Evolutionary conservation across 2,888 invertebrate species (phyloP).

Genomic region (Alviniconcha strummeri): DNA sequence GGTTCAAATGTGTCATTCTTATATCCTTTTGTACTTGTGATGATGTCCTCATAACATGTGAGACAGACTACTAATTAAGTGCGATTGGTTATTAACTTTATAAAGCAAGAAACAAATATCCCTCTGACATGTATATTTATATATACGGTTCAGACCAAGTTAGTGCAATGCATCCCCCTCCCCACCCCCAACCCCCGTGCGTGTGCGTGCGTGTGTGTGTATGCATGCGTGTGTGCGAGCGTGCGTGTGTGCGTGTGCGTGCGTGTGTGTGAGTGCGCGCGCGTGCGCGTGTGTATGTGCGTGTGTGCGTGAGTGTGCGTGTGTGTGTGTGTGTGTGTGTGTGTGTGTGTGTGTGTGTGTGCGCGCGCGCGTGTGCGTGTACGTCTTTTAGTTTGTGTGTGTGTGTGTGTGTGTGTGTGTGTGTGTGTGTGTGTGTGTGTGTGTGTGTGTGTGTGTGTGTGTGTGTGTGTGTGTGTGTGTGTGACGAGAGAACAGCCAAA

Average conservation of each 20-base stretch:
- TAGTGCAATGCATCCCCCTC: too few relatives aligned
- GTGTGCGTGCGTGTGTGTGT: background rate
- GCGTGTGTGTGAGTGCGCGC: background rate
- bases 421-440: background rate
- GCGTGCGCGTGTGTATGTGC: background rate
- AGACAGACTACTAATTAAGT: too few relatives aligned
- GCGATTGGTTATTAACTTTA: too few relatives aligned
- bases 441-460: background rate
- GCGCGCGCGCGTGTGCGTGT: background rate
- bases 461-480: background rate
- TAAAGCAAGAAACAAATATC: too few relatives aligned
- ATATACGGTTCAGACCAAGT: too few relatives aligned
- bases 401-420: background rate
- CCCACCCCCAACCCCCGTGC: too few relatives aligned
- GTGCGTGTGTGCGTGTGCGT: conserved; percentile 12
- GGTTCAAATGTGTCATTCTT: too few relatives aligned
- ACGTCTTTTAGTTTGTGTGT: background rate
- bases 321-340: conserved; percentile 20
- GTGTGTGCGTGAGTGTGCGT: conserved; percentile 6
- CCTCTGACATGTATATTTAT: too few relatives aligned
- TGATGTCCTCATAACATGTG: too few relatives aligned
- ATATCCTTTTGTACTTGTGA: too few relatives aligned
- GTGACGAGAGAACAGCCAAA: background rate
- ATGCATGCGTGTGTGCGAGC: background rate
- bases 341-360: background rate